A percentile compares a stretch with the other conserved stretches of the same genome.
phyloP scores from a whole-genome alignment of 64 coral and sea anemone genomes.

The Dendrophyllia cribrosa region DNA sequence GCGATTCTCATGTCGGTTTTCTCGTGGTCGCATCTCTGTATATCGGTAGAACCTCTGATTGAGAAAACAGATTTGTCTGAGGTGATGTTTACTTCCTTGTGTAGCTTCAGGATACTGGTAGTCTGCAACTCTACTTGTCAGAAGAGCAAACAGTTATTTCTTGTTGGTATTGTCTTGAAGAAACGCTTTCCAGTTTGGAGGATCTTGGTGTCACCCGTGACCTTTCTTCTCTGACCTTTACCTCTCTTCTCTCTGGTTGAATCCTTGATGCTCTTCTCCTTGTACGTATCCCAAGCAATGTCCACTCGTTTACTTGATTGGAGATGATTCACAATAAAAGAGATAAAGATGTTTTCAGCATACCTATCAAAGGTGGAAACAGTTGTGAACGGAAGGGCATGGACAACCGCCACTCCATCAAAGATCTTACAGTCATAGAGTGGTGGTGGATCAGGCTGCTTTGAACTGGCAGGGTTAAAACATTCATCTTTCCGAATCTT shows the following conservation, averaged over 20 bases:
- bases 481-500: constrained; percentile 20
- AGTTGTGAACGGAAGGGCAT: neutral
- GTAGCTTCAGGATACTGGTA: neutral
- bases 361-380: neutral
- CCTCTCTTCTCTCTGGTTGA: constrained; percentile 49
- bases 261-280: neutral
- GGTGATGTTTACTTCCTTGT: constrained; percentile 16
- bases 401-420: constrained; percentile 20
- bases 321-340: constrained; percentile 29
- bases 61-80: constrained; percentile 34
- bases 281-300: constrained; percentile 48
- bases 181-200: constrained; percentile 22
- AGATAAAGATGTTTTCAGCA: constrained; percentile 37
- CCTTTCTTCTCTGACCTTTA: constrained; percentile 30
- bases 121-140: constrained; percentile 30
- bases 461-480: constrained; percentile 2
- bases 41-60: constrained; percentile 15
- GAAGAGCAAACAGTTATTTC: constrained; percentile 38
- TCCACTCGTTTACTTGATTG: constrained; percentile 1
- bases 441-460: constrained; percentile 27
- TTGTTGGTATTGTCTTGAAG: neutral
- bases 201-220: neutral
- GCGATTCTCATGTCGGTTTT: neutral
- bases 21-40: neutral
- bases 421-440: constrained; percentile 22